phyloP scores from a whole-genome alignment of 2,888 invertebrate genomes.

The Cataglyphis albicans region DNA sequence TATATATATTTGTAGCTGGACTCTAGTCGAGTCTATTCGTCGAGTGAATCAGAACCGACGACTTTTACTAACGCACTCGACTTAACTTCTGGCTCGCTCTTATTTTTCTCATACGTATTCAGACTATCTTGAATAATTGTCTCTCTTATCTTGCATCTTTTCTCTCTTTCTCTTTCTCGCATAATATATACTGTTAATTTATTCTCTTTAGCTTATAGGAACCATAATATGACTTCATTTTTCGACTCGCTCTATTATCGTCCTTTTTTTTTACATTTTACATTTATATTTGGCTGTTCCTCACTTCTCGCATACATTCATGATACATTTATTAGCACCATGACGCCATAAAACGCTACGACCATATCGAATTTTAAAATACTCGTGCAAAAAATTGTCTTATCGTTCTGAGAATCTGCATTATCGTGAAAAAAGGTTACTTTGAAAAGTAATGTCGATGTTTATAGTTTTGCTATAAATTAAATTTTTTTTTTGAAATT shows the following conservation, averaged over 20 bases:
- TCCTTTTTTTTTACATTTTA: conserved; percentile 8
- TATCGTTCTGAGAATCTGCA: neutral
- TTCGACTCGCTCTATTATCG: neutral
- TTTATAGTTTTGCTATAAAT: neutral
- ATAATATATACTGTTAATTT: neutral
- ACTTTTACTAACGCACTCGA: neutral
- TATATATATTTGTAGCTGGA: conserved; percentile 20
- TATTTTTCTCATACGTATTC: neutral
- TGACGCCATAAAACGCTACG: neutral
- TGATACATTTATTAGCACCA: neutral
- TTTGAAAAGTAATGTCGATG: neutral
- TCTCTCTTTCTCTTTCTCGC: neutral
- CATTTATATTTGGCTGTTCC: neutral
- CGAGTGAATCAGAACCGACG: conserved; percentile 48
- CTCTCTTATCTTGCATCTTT: neutral
- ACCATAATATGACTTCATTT: neutral
- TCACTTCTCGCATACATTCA: neutral
- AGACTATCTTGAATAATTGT: neutral
- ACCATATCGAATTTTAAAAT: neutral
- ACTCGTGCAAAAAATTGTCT: neutral
- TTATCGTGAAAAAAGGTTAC: neutral
- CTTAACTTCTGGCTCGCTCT: neutral
- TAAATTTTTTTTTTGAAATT: neutral
- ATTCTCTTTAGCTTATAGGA: neutral
- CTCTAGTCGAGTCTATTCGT: conserved; percentile 48